Base-by-base conservation (phyloP, 2,797 vertebrate genomes). In the Argya squamiceps region DNA sequence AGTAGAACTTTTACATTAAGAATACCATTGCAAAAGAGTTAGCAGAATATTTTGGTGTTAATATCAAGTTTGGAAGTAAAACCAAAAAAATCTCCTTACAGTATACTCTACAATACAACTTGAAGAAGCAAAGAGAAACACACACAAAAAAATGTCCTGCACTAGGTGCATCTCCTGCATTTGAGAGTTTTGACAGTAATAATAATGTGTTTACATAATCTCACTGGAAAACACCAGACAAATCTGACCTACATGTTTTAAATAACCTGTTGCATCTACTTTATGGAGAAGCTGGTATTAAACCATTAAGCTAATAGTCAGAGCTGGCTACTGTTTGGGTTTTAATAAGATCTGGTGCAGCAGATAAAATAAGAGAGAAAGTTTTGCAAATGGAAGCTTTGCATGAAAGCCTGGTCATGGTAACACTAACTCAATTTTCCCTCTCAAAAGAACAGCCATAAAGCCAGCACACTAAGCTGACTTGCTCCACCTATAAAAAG, bases 241-340 rank as follows among this genome's bases (percentile, higher is more conserved):
- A 92, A 84, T 79, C 70, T 93, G 89, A 93, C 80, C 89, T 79
- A 92, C 63, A 58, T 82, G 88, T 93, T 96, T 90, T 92, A 95
- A 96, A 95, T 81, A 96, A 92, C 74, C 50, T 65, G 41, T 79
- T 86, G 67, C 67, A 84, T 77, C 81, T 89, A 52, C 70, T 84
- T 92, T 39, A 93, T 82, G 64, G 44, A 90, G 94, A 91, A 92
- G 83, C 74, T 94, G 74, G 56, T 83, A 93, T 90, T 95, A 97
- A 92, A 84, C 37, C 49, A 93, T 82, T 94, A 95, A 82, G 92
- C 77, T 93, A 90, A 82, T 23, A 94, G 76, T 75, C 77, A 78
- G 80, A 90, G 88, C 77, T 82, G 83, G 46, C 63, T 90, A 76
- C 70, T 88, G 83, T 88, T 88, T 79, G 69, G 39, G 39, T 91